A percentile compares a stretch with the other conserved stretches of the same genome.
Conservation (phyloP, 1,140 invertebrate genomes). For the Proctacanthus coquilletti region DNA sequence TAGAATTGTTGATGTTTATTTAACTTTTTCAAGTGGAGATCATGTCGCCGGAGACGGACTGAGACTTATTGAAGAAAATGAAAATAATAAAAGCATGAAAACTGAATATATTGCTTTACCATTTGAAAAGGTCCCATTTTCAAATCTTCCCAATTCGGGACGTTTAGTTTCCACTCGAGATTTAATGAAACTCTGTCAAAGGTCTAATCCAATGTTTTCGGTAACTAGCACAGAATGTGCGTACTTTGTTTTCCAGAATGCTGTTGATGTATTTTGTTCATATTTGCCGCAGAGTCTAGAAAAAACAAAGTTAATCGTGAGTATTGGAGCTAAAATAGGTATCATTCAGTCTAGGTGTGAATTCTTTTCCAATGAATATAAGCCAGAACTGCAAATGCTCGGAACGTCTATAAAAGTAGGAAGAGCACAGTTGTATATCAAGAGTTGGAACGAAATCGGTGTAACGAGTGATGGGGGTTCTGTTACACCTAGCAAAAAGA, state of each 20-base stretch:
- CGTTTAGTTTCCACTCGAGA: slow-evolving; percentile 69
- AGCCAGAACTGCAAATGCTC: slow-evolving; percentile 48
- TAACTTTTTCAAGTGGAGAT: slow-evolving; percentile 56
- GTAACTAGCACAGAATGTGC: slow-evolving; percentile 56
- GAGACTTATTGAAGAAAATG: slow-evolving; percentile 22
- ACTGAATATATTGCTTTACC: slow-evolving; percentile 20
- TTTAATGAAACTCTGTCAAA: slow-evolving; percentile 81
- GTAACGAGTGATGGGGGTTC: neutral
- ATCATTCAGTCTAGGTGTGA: slow-evolving; percentile 69
- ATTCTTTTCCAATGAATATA: slow-evolving; percentile 61
- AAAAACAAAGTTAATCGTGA: slow-evolving; percentile 46
- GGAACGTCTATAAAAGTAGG: slow-evolving; percentile 35
- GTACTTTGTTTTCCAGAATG: slow-evolving; percentile 72
- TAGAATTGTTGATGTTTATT: slow-evolving; percentile 71
- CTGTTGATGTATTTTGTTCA: slow-evolving; percentile 79
- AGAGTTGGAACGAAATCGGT: slow-evolving; percentile 10
- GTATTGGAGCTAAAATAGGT: slow-evolving; percentile 66
- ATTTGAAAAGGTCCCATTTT: slow-evolving; percentile 15
- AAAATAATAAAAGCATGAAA: slow-evolving; percentile 18
- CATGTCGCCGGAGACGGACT: slow-evolving; percentile 33
- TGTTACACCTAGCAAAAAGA: slow-evolving; percentile 1
- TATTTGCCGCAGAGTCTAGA: slow-evolving; percentile 36
- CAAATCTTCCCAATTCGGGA: slow-evolving; percentile 24
- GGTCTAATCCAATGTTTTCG: slow-evolving; percentile 58
- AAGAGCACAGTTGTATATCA: slow-evolving; percentile 33